A percentile compares a stretch with the other conserved stretches of the same genome.
phyloP scores from a whole-genome alignment of 1,140 invertebrate species.

The Drosophila truncata region DNA sequence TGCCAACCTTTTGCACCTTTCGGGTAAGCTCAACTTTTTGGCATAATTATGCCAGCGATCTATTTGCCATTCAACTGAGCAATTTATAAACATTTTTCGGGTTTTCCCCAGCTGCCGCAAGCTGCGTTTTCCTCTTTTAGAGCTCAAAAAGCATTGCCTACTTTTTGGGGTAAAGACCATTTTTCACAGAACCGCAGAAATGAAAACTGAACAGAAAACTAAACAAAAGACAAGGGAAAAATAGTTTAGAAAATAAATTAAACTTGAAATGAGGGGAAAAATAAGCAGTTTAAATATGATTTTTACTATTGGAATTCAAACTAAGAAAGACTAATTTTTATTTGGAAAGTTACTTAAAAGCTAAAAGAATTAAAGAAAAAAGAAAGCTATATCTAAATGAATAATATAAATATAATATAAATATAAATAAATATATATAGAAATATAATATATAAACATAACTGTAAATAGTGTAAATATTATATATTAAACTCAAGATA shows the following conservation, averaged over 20 bases:
- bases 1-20: conserved; percentile 17
- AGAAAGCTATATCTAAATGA: too few species aligned
- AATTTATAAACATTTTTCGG: conserved; percentile 48
- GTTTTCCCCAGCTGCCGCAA: conserved; percentile 1
- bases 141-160: neutral
- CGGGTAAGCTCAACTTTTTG: conserved; percentile 9
- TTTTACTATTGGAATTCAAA: too few species aligned
- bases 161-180: neutral
- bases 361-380: too few species aligned
- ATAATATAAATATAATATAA: too few species aligned
- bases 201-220: neutral
- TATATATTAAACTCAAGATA: too few species aligned
- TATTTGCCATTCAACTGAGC: conserved; percentile 57
- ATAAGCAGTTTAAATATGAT: neutral
- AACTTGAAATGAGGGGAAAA: too few species aligned
- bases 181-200: conserved; percentile 3
- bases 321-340: too few species aligned
- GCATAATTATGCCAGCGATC: conserved; percentile 56
- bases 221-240: neutral
- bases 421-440: too few species aligned
- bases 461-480: too few species aligned
- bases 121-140: too few species aligned
- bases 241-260: neutral
- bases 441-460: too few species aligned
- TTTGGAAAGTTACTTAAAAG: too few species aligned